These are phyloP conservation scores for Podilymbus podiceps DNA, from an alignment of 2,113 vertebrate species.

Conservation along the genomic window DNA sequence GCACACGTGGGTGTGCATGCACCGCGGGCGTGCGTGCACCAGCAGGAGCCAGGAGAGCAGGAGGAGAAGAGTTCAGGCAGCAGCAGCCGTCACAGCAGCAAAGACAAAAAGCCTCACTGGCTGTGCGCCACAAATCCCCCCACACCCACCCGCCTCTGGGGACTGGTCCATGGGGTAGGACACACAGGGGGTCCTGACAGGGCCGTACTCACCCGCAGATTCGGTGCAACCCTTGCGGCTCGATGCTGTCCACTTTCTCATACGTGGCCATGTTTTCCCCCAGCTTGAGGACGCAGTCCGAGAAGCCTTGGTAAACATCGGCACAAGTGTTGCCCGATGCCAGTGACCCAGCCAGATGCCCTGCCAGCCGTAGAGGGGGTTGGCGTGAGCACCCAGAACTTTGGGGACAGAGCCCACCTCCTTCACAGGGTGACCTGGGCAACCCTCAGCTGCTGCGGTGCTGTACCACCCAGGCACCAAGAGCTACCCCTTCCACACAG, in stretches of 20 bases:
- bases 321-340: slow-evolving; percentile 59
- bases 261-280: slow-evolving; percentile 75
- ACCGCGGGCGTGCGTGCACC: too few species aligned
- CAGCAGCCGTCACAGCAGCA: not conserved
- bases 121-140: rapidly evolving
- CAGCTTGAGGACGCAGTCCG: slow-evolving; percentile 74
- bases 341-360: slow-evolving; percentile 38
- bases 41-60: rapidly evolving
- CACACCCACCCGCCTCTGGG: rapidly evolving
- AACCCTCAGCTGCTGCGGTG: too few species aligned
- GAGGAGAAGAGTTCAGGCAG: not conserved
- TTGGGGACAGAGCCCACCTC: not conserved
- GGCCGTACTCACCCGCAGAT: slow-evolving; percentile 69
- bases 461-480: rapidly evolving
- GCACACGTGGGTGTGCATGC: rapidly evolving
- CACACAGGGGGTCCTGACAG: rapidly evolving
- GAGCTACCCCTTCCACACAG: not conserved
- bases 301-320: slow-evolving; percentile 75
- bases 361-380: not conserved
- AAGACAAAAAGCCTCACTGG: not conserved
- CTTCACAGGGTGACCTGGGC: not conserved
- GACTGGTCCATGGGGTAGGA: rapidly evolving
- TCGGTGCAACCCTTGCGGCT: slow-evolving; percentile 60
- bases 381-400: not conserved
- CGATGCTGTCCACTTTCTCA: slow-evolving; percentile 61